Evolutionary conservation across 92 coral and sea anemone genomes (phyloP).

Genomic region (Pocillopora grandis): DNA sequence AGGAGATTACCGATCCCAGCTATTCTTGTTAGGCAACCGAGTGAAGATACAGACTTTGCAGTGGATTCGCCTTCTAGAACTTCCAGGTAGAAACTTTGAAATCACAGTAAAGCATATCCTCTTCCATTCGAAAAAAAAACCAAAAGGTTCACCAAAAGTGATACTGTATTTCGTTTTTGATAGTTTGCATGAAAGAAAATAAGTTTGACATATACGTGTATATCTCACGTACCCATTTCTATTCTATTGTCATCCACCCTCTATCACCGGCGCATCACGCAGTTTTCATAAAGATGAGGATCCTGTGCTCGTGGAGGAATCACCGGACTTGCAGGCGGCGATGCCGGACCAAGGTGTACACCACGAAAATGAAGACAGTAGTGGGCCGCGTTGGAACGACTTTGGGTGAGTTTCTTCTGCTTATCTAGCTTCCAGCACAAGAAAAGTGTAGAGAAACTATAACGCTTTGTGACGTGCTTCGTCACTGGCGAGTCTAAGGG

Average conservation of each 20-base stretch:
- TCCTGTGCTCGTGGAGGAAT: not conserved
- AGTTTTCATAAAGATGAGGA: conserved; percentile 7
- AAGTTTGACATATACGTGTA: too few species aligned
- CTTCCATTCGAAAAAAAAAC: too few species aligned
- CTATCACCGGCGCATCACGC: not conserved
- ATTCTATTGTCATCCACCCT: too few species aligned
- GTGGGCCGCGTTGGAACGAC: conserved; percentile 3
- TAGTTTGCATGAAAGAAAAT: too few species aligned
- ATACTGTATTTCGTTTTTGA: too few species aligned
- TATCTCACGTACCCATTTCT: too few species aligned
- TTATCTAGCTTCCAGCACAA: not conserved
- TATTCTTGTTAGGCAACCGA: conserved; percentile 78
- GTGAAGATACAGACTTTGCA: conserved; percentile 30
- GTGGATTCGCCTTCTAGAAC: conserved; percentile 5
- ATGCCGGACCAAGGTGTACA: not conserved
- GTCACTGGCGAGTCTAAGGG: not conserved
- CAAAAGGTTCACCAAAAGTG: too few species aligned
- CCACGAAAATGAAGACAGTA: not conserved
- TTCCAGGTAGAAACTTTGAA: too few species aligned
- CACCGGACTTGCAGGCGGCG: conserved; percentile 3
- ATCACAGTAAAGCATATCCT: too few species aligned
- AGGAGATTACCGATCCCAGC: conserved; percentile 55
- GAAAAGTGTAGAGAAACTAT: not conserved
- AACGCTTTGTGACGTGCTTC: not conserved
- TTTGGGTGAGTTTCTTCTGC: conserved; percentile 2